A percentile compares a stretch with the other conserved stretches of the same genome.
These are phyloP conservation scores for Melinaea marsaeus DNA, from an alignment of 2,888 invertebrate genomes.

Conservation along the genomic window DNA sequence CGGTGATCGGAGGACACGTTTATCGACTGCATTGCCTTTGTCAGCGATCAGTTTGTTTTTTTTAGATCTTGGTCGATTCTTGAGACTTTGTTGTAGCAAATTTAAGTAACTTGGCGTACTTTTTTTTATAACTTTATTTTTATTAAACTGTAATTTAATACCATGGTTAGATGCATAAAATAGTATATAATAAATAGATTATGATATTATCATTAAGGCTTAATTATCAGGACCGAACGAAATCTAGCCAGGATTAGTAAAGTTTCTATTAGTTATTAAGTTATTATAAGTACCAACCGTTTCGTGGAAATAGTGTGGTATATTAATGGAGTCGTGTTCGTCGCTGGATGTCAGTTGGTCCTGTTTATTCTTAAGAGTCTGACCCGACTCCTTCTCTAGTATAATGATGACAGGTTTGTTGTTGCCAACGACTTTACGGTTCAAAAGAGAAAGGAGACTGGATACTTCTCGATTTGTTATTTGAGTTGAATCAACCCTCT, in stretches of 20 bases:
- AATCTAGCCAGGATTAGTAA: neutral
- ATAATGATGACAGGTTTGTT: slow-evolving; percentile 43
- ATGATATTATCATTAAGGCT: too few species aligned
- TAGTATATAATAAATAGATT: too few species aligned
- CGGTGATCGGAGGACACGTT: slow-evolving; percentile 34
- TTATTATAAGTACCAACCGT: neutral
- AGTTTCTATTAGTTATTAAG: neutral
- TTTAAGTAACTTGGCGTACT: slow-evolving; percentile 12
- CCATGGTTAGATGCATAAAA: too few species aligned
- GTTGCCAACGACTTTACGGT: slow-evolving; percentile 35
- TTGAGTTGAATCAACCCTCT: slow-evolving; percentile 6
- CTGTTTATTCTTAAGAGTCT: slow-evolving; percentile 12
- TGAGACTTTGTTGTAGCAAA: slow-evolving; percentile 9
- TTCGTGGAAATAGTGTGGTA: neutral
- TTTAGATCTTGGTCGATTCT: slow-evolving; percentile 1
- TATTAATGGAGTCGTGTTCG: slow-evolving; percentile 1
- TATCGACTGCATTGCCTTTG: slow-evolving; percentile 1
- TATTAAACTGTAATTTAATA: neutral
- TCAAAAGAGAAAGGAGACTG: slow-evolving; percentile 37
- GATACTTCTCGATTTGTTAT: slow-evolving; percentile 19
- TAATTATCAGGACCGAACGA: neutral
- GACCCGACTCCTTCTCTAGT: slow-evolving; percentile 30
- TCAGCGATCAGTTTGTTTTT: slow-evolving; percentile 10
- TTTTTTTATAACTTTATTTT: slow-evolving; percentile 8
- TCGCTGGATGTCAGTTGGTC: slow-evolving; percentile 10